Evolutionary conservation across 2,888 invertebrate species (phyloP), one percentile per base, ranked within the genome.

Genomic region (Lasioglossum villosulum): DNA sequence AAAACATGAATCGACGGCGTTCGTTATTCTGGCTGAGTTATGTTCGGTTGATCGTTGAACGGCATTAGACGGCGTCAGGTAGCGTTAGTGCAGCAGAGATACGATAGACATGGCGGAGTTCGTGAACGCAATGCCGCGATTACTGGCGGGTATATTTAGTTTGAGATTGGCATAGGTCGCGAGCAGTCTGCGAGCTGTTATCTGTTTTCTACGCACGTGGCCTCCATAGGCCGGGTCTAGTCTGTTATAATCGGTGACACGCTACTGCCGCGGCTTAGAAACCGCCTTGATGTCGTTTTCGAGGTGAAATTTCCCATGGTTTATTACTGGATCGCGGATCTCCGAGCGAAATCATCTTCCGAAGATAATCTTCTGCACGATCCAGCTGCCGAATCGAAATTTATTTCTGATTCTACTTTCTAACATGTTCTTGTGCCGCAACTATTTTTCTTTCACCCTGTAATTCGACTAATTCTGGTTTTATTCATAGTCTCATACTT

Each of bases 81-180:
- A 34, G 68, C 52, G 79, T 66, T 76, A 52, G 27, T 52, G 63
- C 63, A 23, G 48, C 71, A 6, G 56, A 86, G 83, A 80, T 66
- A 59, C 78, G 78, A 81, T 27, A 81, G 74, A 14, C 87, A 81
- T 79, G 73, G 82, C 74, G 48, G 75, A 37, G 70, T 37, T 74
- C 68, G 73, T 76, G 82, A 72, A 86, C 84, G 86, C 88, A 91
- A 92, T 89, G 86, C 90, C 89, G 85, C 86, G 91, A 93, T 93
- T 92, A 92, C 87, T 89, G 83, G 89, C 87, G 91, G 91, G 91
- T 93, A 93, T 94, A 94, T 94, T 94, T 94, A 94, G 93, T 92
- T 90, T 78, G 80, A 91, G 94, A 94, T 94, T 94, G 94, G 93
- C 93, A 93, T 94, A 94, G 94, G 94, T 94, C 94, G 94, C 88